Base-by-base conservation (phyloP, 2,113 vertebrate genomes). In the Cyphomyrus plagiostoma region DNA sequence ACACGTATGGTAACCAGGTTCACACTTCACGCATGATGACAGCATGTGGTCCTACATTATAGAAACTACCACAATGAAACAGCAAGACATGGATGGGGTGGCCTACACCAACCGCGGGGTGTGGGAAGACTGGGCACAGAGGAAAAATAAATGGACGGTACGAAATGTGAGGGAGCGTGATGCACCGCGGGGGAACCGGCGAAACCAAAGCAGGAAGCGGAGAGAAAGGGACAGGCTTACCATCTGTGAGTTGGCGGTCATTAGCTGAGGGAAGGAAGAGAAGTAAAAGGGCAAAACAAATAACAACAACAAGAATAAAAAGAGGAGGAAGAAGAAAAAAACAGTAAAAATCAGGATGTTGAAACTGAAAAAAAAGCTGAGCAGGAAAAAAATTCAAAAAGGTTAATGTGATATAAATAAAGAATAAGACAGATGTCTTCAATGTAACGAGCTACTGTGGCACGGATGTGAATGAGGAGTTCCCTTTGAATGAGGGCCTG, bases 191-290 rank as follows among this genome's bases (percentile, higher is more conserved):
- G 86, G 89, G 52, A 87, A 85, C 92, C 88, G 89, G 92, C 88
- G 62, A 91, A 92, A 89, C 92, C 89, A 92, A 91, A 91, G 66
- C 89, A 91, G 91, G 88, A 90, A 92, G 94, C 91, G 93, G 93
- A 95, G 90, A 94, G 93, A 95, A 92, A 93, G 94, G 93, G 93
- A 92, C 93, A 94, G 94, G 97, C 98, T 99, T 99, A 99, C 98
- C 98, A 98, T 97, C 94, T 99, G 97, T 93, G 97, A 97, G 98
- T 96, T 98, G 97, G 97, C 94, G 95, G 97, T 97, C 98, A 98
- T 97, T 97, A 98, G 97, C 98, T 99, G 97, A 97, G 95, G 95
- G 96, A 95, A 97, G 96, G 95, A 97, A 97, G 95, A 97, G 96
- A 97, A 95, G 96, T 96, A 96, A 96, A 95, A 94, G 94, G 94